Evolutionary conservation across 2,113 vertebrate genomes (phyloP), one percentile per base, ranked within the genome.

Genomic region (Sclerurus mexicanus): DNA sequence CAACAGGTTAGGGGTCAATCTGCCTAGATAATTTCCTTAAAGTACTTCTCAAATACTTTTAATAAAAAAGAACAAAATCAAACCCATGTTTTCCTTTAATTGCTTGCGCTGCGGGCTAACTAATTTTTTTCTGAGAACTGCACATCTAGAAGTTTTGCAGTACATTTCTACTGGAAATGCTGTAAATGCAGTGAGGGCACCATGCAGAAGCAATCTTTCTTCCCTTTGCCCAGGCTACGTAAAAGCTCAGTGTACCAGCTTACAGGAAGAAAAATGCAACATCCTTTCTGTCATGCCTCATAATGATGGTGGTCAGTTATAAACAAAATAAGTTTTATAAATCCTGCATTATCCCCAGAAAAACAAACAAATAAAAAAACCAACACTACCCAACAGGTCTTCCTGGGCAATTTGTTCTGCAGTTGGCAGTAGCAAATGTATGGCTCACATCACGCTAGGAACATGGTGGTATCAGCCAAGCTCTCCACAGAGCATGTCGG

Each of bases 381-480:
- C 12, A n/a, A n/a, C n/a, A 15, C 40, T 55, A 24, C 17, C 5
- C 2, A 47, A 31, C 22, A 40, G 23, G 9, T 72, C 19, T 69
- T 80, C 20, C 59, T 28, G 59, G 35, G 9, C 18, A 77, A 73
- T 62, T 60, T 37, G 9, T 17, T 67, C 30, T 33, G 7, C 28
- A 60, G 30, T 7, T 86, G 49, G 66, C 49, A 80, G 42, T 2
- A 80, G 31, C 24, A 44, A 20, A 28, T 0, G 1, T 33, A 44
- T 35, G 71, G 10, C 13, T 46, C 0, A 0, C 0, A 7, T 6
- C 14, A 23, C 68, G 27, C 30, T 66, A 27, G 1, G 3, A 60
- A 90, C 33, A 20, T 1, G 11, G 47, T 8, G 44, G 7, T 22
- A 78, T 30, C 39, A 74, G 39, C 35, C 49, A 79, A 63, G 10